Conservation (phyloP, 2,797 vertebrate genomes). For the Pantherophis vulpinus region DNA sequence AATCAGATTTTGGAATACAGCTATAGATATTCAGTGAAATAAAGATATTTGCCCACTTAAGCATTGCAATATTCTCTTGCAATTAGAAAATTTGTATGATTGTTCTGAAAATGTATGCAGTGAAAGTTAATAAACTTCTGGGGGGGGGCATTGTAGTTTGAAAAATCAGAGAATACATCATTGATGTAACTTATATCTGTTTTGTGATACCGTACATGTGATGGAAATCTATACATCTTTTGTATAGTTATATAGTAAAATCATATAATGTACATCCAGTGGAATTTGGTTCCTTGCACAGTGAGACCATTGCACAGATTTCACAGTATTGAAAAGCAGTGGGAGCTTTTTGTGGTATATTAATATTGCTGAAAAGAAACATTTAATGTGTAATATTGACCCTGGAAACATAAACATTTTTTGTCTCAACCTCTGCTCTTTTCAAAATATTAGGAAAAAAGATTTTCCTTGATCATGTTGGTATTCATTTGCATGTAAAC, state of each 20-base stretch:
- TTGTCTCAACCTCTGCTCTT: neutral
- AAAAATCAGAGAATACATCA: neutral
- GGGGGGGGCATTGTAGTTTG: neutral
- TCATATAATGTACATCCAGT: neutral
- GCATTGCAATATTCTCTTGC: neutral
- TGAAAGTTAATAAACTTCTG: neutral
- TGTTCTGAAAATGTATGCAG: neutral
- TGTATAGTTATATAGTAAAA: neutral
- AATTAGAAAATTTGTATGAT: neutral
- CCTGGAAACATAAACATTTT: neutral
- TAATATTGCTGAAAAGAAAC: neutral
- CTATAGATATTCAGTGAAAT: neutral
- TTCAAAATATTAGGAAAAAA: neutral
- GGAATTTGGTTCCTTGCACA: neutral
- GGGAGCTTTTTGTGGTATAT: neutral
- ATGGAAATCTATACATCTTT: neutral
- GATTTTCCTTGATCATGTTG: neutral
- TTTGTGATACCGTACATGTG: neutral
- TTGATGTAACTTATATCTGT: neutral
- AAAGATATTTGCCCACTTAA: neutral
- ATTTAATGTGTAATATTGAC: neutral
- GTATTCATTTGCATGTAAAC: neutral
- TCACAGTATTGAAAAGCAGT: neutral
- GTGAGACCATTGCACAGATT: neutral
- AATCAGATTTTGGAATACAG: neutral